Evolutionary conservation across 2,888 invertebrate species (phyloP), one percentile per base, ranked within the genome.

Genomic region (Amphipyra berbera): DNA sequence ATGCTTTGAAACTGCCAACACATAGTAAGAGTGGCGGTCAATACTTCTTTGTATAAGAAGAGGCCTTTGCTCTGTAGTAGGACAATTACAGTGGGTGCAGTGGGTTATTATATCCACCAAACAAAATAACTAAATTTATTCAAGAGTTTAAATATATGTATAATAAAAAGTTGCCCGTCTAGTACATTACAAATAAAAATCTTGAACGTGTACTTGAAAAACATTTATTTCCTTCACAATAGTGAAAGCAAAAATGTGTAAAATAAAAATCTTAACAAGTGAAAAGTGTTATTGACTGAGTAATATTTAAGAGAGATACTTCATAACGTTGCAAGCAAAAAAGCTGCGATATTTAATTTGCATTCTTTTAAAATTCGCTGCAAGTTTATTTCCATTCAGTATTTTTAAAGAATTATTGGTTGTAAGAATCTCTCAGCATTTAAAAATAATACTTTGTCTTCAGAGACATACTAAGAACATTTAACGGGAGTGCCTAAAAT

Each of bases 371-470:
- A 45, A 42, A 27, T 13, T 27, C 21, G 12, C 33, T 40, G 6
- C 2, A 14, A 48, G 15, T 48, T 64, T 68, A 52, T 38, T 38
- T 40, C 5, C 10, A 45, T 15, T 4, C 21, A 33, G 46, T 9
- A 33, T 59, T 59, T 48, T 14, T 0, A 46, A 55, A 38, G 40
- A 46, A 5, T 66, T 45, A 12, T 38, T 27, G 42, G 1, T 37
- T 10, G 14, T n/a, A 15, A 45, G 0, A 40, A 8, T 37, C 0
- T 40, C 48, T 38, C 13, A 30, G 30, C 13, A 21, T 9, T 37
- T 8, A 14, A 7, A 13, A 44, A 15, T 42, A 59, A 12, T 46
- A 58, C 37, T 66, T 46, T 41, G n/a, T 44, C 35, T 14, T 53
- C 6, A 54, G 49, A 30, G 12, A 44, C 38, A 44, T 9, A 48